Base-by-base conservation (phyloP, 2,113 vertebrate species). In the Leucosticte australis region DNA sequence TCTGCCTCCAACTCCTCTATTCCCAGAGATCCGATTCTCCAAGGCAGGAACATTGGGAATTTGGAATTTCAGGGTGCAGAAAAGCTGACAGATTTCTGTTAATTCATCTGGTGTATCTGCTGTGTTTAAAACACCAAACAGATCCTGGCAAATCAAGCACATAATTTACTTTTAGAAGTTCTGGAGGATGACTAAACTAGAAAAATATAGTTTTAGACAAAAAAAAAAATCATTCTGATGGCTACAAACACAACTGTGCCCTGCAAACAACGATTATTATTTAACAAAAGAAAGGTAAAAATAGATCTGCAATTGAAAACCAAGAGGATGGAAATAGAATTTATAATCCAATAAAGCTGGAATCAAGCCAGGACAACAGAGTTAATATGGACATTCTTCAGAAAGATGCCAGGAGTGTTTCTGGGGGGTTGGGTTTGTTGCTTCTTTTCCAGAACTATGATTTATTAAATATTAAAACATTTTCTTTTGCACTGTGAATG, bases 251-350 rank as follows among this genome's bases (percentile, higher is more conserved):
- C 60, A 78, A n/a, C 50, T 6, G 3, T 26, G 68, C 46, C 47
- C 68, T 74, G 75, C 83, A 63, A 94, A 74, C 42, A 44, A n/a
- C 16, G 4, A 19, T 16, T 13, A 64, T 64, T 73, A 67, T 53
- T 75, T 30, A 78, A 94, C 68, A 84, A 87, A 90, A 77, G 73
- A 42, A 65, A 90, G 56, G 80, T 73, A 96, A 83, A 94, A 97
- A 89, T 79, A 95, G 47, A 83, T 22, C 47, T 64, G 41, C 56
- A 87, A 39, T 5, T 33, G 82, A 64, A 90, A 94, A 56, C 15
- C 1, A 2, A 59, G 60, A 1, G 28, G 69, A 74, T 80, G 74
- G 50, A 95, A 96, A 88, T 10, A 83, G 79, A 88, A 52, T 74
- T 84, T 76, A 62, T 80, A 76, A 88, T 67, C 46, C 84, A 79